Percentiles rank a stretch among this genome's conserved stretches.
phyloP scores from a whole-genome alignment of 2,797 vertebrate genomes.

The Spea hammondii region DNA sequence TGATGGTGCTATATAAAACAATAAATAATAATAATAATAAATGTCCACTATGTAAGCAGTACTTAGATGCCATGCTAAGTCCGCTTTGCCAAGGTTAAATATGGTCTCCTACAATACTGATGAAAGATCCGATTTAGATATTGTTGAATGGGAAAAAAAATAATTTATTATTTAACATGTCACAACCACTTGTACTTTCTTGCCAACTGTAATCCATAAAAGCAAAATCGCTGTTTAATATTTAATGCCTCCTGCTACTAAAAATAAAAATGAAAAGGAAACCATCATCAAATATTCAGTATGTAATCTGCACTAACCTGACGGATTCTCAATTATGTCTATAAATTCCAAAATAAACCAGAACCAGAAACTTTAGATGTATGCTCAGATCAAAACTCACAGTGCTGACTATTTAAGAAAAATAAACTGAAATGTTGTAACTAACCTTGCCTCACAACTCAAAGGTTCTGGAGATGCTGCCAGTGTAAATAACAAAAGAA shows the following conservation, averaged over 20 bases:
- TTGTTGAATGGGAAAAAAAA: no score
- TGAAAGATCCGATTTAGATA: no score
- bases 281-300: slow-evolving; percentile 67
- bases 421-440: no score
- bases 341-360: neutral
- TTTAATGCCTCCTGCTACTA: slow-evolving; percentile 64
- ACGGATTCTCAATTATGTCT: slow-evolving; percentile 19
- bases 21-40: no score
- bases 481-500: no score
- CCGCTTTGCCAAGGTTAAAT: no score
- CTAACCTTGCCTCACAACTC: neutral
- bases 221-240: slow-evolving; percentile 55
- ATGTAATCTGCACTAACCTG: slow-evolving; percentile 19
- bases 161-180: neutral
- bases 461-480: neutral
- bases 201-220: slow-evolving; percentile 18
- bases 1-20: no score
- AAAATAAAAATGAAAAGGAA: slow-evolving; percentile 62
- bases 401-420: no score
- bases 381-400: neutral
- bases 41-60: no score
- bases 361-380: neutral
- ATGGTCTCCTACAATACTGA: no score
- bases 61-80: no score
- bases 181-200: neutral